A percentile compares a stretch with the other conserved stretches of the same genome.
These are phyloP conservation scores for Papilio machaon DNA, from an alignment of 1,140 invertebrate genomes.

Conservation along the genomic window DNA sequence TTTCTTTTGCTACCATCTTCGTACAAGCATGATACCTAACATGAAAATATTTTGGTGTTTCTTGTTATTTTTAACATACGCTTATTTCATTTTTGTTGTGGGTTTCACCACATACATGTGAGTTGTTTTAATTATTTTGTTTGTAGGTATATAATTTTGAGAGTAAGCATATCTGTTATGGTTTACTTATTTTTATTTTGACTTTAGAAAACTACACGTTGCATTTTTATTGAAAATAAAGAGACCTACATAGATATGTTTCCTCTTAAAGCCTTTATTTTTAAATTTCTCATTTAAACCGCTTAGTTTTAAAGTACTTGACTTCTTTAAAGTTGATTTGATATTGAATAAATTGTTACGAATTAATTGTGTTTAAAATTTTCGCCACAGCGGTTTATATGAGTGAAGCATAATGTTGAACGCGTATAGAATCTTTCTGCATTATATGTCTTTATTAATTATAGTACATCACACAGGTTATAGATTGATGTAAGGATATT, in stretches of 20 bases:
- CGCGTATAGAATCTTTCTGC: background rate
- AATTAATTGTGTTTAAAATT: background rate
- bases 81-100: conserved; percentile 26
- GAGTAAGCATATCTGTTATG: background rate
- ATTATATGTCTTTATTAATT: no score
- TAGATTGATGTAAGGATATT: no score
- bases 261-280: background rate
- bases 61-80: background rate
- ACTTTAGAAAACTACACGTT: background rate
- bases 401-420: background rate
- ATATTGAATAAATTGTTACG: no score
- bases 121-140: background rate
- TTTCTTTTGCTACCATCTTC: conserved; percentile 62
- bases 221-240: background rate
- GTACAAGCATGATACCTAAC: conserved; percentile 33
- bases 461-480: no score
- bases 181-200: background rate
- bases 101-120: background rate
- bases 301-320: background rate
- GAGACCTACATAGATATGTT: background rate
- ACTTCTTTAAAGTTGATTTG: no score
- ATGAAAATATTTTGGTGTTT: conserved; percentile 19
- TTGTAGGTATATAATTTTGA: background rate
- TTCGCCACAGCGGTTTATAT: background rate
- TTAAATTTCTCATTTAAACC: background rate